phyloP scores from a whole-genome alignment of 2,797 vertebrate genomes.

The Pteronotus mesoamericanus region DNA sequence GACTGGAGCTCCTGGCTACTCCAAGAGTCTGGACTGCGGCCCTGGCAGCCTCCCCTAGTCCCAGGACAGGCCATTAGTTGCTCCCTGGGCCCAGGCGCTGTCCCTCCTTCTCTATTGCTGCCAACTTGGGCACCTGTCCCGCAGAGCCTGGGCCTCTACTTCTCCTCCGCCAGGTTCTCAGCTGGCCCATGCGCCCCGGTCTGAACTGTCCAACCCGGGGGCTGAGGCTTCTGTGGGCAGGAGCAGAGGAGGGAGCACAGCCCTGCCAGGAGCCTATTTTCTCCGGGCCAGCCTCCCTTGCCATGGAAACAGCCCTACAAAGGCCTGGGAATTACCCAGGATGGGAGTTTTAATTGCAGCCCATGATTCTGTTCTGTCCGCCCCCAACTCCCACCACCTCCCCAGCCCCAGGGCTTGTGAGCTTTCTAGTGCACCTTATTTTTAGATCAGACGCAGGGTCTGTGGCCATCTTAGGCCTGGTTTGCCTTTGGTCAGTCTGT shows the following conservation, averaged over 20 bases:
- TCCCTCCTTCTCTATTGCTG: neutral
- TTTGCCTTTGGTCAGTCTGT: neutral
- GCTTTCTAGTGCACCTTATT: neutral
- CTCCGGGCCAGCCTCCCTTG: neutral
- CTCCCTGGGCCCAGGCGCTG: neutral
- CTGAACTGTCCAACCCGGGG: neutral
- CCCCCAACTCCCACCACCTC: neutral
- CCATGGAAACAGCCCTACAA: slow-evolving; percentile 3
- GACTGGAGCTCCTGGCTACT: neutral
- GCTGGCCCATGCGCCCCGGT: neutral
- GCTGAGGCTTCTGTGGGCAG: neutral
- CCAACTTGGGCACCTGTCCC: neutral
- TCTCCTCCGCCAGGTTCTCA: neutral
- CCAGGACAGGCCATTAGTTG: neutral
- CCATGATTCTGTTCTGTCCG: neutral
- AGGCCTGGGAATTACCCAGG: slow-evolving; percentile 29
- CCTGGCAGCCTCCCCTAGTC: neutral
- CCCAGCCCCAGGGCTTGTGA: neutral
- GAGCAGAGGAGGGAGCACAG: neutral
- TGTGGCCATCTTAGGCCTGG: neutral
- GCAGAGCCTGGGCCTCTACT: neutral
- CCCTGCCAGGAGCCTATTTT: neutral
- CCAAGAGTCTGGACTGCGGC: neutral
- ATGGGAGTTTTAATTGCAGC: slow-evolving; percentile 30
- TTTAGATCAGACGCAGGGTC: neutral